Percentiles rank a stretch among this genome's conserved stretches.
phyloP scores from a whole-genome alignment of 2,888 invertebrate genomes.

The Meghimatium bilineatum region DNA sequence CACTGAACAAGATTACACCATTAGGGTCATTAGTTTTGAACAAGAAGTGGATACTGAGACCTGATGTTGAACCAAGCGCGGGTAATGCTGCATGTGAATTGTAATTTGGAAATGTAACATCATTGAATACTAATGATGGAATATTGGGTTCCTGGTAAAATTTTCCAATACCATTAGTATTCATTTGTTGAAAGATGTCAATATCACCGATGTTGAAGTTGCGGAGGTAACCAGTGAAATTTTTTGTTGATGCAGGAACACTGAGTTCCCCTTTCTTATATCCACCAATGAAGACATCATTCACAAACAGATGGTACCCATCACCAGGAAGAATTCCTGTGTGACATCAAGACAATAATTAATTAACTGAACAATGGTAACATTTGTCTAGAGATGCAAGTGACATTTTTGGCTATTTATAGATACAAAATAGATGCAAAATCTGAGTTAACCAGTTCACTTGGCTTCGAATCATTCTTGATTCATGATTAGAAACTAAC shows the following conservation, averaged over 20 bases:
- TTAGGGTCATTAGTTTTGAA: constrained; percentile 68
- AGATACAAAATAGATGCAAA: too few relatives aligned
- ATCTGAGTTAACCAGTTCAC: too few relatives aligned
- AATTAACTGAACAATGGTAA: not conserved
- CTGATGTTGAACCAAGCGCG: constrained; percentile 53
- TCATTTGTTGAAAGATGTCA: constrained; percentile 60
- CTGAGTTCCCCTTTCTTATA: constrained; percentile 42
- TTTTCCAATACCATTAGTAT: constrained; percentile 38
- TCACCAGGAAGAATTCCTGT: constrained; percentile 62
- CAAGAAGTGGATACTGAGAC: constrained; percentile 64
- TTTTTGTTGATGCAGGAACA: constrained; percentile 43
- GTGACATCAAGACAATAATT: not conserved
- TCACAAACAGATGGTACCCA: constrained; percentile 60
- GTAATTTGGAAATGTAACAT: constrained; percentile 64
- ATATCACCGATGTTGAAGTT: constrained; percentile 63
- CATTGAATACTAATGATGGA: constrained; percentile 59
- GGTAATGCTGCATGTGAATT: constrained; percentile 59
- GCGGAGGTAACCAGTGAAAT: constrained; percentile 68
- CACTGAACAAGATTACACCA: constrained; percentile 67
- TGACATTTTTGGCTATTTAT: too few relatives aligned
- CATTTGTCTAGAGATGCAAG: not conserved
- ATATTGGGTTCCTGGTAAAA: constrained; percentile 50
- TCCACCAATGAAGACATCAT: constrained; percentile 65
- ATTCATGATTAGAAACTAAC: too few relatives aligned
- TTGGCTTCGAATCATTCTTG: too few relatives aligned